Base-by-base conservation (phyloP, 1,140 invertebrate genomes). In the Lucilia cuprina region DNA sequence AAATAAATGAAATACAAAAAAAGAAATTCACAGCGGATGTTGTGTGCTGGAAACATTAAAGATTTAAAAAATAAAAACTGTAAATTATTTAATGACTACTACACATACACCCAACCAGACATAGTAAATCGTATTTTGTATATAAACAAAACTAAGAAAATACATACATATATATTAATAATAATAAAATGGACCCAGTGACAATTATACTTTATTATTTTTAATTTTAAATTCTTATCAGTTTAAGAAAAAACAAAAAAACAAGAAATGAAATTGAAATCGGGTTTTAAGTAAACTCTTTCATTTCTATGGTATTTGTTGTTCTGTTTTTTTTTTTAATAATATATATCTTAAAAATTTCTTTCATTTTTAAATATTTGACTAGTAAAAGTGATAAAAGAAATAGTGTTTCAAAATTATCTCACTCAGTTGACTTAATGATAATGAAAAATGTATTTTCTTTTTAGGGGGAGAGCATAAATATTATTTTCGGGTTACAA, bases 1-100 rank as follows among this genome's bases (percentile, higher is more conserved):
- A 55, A 55, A 55, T 30, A 30, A 30, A 30, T 30, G 25, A 55
- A 55, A 55, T 55, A 77, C 14, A 77, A 75, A 75, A 12, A 25
- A 75, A 75, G 3, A 34, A 77, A 34, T 77, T 30, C 30, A 77
- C 74, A 77, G 9, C 74, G 74, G 74, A 77, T 77, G 74, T 77
- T 77, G 74, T 77, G 74, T 35, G 34, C 34, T 77, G 74, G 74
- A 75, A 75, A 75, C 30, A 21, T 75, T 75, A 30, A 2, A n/a
- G 74, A 17, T 77, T 41, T n/a, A 41, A 14, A 77, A 77, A 35
- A 77, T n/a, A 41, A 41, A 17, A 35, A 77, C 17, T 77, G 14
- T 77, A 77, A 77, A 41, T 77, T 34, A 41, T 77, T 34, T 17
- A 77, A 77, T 41, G 30, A 13, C n/a, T 14, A 41, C 74, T 30